Evolutionary conservation across 2,888 invertebrate genomes (phyloP), one percentile per base, ranked within the genome.

Genomic region (Sarcophaga variegata): DNA sequence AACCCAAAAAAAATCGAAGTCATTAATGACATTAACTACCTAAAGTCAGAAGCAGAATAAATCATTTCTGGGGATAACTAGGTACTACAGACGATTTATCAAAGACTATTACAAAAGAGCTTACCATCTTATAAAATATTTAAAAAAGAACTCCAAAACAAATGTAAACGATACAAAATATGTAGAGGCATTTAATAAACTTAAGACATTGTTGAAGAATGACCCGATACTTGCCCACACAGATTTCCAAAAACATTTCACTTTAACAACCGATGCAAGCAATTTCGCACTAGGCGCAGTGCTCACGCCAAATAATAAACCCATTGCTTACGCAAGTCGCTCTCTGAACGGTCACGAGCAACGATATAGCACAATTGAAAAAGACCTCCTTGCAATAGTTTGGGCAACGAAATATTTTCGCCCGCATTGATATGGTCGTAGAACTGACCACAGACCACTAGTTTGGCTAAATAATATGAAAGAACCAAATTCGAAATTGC

Each of bases 281-380:
- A 78, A 70, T 11, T 78, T 22, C 47, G 69, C 78, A 12, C 12
- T 78, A n/a, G 70, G 78, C 14, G 22, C 69, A 77, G 22, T 22
- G 22, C 22, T 22, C 22, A 22, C 22, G 22, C 22, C 22, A 14
- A 22, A 45, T 2, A 25, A 47, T 14, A 25, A 60, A 25, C 22
- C 60, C 17, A 60, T 69, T 37, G 45, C 62, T 63, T 70, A 70
- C 6, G 78, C 70, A 17, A 70, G 70, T 27, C 20, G 70, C 25
- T 45, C 78, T 3, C 62, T 78, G 1, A 79, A 79, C 20, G n/a
- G 49, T 14, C 63, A 79, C 27, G 64, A 64, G 12, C 25, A 64
- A 27, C 8, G 6, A 22, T 64, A 64, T 27, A 27, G 64, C 12
- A 64, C 64, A 3, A 64, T 64, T 0, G 64, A 64, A 27, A 64